phyloP scores from a whole-genome alignment of 1,140 invertebrate species.

The Drosophila repletoides region DNA sequence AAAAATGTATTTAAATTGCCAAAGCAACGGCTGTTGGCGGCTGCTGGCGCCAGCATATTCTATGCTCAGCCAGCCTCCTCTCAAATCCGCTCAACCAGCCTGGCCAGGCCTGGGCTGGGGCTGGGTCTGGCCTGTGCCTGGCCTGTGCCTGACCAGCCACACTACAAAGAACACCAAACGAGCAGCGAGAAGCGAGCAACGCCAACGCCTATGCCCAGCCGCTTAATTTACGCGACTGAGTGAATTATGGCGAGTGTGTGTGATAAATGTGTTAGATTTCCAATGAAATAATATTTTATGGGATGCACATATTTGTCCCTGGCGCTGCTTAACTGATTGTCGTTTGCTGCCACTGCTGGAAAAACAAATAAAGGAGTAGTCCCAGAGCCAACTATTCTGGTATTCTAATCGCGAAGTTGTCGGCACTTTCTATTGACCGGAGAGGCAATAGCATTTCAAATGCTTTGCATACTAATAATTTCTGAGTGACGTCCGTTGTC shows the following conservation, averaged over 20 bases:
- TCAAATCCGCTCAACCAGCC: background rate
- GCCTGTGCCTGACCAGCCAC: background rate
- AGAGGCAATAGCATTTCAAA: conserved; percentile 58
- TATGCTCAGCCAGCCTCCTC: background rate
- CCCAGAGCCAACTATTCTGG: no score
- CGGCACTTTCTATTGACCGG: conserved; percentile 38
- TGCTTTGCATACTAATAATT: conserved; percentile 66
- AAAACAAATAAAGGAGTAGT: background rate
- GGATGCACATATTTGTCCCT: conserved; percentile 41
- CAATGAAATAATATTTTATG: conserved; percentile 74
- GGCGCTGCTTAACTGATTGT: conserved; percentile 41
- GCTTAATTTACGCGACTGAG: conserved; percentile 26
- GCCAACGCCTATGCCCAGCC: background rate
- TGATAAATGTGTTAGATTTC: conserved; percentile 78
- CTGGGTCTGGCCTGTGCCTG: background rate
- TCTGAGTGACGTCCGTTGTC: conserved; percentile 12
- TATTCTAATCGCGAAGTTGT: conserved; percentile 11
- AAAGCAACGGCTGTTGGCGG: conserved; percentile 14
- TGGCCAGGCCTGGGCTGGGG: background rate
- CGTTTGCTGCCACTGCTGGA: background rate
- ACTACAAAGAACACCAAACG: background rate
- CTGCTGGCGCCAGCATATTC: conserved; percentile 68
- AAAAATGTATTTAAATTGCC: conserved; percentile 69
- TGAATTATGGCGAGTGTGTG: conserved; percentile 54
- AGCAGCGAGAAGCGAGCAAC: no score